phyloP scores from a whole-genome alignment of 2,113 vertebrate species.

The Echinops telfairi region DNA sequence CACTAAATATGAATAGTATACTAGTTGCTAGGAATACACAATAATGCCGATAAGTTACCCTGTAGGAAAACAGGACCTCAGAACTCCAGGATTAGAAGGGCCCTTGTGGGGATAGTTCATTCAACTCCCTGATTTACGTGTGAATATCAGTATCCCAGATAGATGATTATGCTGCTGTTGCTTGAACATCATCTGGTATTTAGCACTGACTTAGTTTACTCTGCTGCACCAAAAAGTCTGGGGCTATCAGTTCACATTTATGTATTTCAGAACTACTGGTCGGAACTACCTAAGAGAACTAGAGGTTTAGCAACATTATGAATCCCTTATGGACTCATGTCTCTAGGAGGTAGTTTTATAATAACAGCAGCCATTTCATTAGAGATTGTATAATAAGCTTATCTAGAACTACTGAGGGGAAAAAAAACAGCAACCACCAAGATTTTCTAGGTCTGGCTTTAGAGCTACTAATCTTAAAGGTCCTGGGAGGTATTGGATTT shows the following conservation, averaged over 20 bases:
- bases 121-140: slow-evolving; percentile 3
- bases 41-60: slow-evolving; percentile 59
- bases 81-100: slow-evolving; percentile 59
- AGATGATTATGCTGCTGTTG: not conserved
- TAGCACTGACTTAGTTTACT: slow-evolving; percentile 21
- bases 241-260: not conserved
- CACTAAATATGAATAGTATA: slow-evolving; percentile 59
- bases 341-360: slow-evolving; percentile 59
- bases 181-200: slow-evolving; percentile 50
- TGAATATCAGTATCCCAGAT: slow-evolving; percentile 37
- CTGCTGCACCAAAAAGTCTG: not conserved
- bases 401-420: slow-evolving; percentile 47
- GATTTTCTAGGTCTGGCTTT: slow-evolving; percentile 65
- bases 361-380: slow-evolving; percentile 61
- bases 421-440: not conserved
- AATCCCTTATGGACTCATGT: slow-evolving; percentile 57
- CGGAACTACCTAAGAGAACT: slow-evolving; percentile 50
- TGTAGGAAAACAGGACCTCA: slow-evolving; percentile 57
- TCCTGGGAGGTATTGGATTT: slow-evolving; percentile 64
- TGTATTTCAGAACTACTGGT: slow-evolving; percentile 67
- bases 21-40: slow-evolving; percentile 45
- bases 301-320: slow-evolving; percentile 5
- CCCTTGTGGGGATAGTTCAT: slow-evolving; percentile 12
- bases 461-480: slow-evolving; percentile 67
- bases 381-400: slow-evolving; percentile 68